Evolutionary conservation across 2,888 invertebrate species (phyloP).

Genomic region (Portevinia maculata): DNA sequence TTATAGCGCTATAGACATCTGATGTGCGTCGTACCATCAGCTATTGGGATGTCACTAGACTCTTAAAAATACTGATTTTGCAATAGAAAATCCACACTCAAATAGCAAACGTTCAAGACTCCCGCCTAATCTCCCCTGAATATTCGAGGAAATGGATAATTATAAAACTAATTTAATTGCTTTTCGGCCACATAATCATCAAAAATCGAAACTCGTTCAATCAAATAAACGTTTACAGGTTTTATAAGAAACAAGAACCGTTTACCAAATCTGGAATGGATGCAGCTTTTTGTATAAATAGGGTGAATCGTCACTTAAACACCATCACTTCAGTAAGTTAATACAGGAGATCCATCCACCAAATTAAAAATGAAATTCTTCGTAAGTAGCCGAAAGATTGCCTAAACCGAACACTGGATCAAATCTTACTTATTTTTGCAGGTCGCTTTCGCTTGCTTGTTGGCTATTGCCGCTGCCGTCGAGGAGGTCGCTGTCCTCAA

Average conservation of each 20-base stretch:
- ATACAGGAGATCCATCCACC: constrained; percentile 41
- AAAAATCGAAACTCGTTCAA: background rate
- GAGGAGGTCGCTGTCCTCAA: background rate
- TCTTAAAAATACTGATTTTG: too few species aligned
- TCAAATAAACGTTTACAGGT: constrained; percentile 55
- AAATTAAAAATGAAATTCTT: constrained; percentile 57
- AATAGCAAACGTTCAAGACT: too few species aligned
- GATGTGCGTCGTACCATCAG: too few species aligned
- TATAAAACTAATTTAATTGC: too few species aligned
- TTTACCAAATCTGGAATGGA: constrained; percentile 2
- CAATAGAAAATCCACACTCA: too few species aligned
- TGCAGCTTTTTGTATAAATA: constrained; percentile 61
- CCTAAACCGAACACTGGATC: background rate
- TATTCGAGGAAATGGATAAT: too few species aligned
- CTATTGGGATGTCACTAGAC: too few species aligned
- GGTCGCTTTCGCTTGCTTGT: background rate
- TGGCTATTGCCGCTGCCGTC: background rate
- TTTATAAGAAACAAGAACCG: constrained; percentile 61
- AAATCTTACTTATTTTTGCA: background rate
- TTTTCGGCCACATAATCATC: too few species aligned
- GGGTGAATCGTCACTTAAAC: constrained; percentile 36
- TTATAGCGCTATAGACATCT: too few species aligned
- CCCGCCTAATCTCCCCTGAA: too few species aligned
- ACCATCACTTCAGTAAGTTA: constrained; percentile 66
- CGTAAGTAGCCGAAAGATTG: background rate